Percentiles rank a stretch among this genome's conserved stretches.
Evolutionary conservation across 1,140 invertebrate species (phyloP).

Genomic region (Acromyrmex heyeri): DNA sequence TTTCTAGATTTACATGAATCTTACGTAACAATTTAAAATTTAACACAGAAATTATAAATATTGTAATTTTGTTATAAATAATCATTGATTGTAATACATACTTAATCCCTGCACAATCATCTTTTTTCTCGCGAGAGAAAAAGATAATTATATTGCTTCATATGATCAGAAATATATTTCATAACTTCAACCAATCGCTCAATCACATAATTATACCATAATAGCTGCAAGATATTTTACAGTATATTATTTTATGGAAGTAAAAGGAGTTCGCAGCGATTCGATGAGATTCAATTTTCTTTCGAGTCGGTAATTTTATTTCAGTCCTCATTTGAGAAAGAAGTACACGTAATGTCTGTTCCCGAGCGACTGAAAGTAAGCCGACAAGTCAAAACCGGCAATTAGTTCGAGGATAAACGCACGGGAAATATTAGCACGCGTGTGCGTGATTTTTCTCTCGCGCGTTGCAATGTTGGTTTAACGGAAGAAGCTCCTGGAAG

Average conservation of each 20-base stretch:
- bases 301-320: constrained; percentile 1
- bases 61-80: not conserved
- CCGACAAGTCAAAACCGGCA: constrained; percentile 1
- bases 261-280: constrained; percentile 57
- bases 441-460: constrained; percentile 42
- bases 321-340: not conserved
- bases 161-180: not conserved
- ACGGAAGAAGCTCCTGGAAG: not conserved
- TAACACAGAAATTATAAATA: not conserved
- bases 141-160: not conserved
- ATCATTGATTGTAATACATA: not conserved
- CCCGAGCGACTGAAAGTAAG: constrained; percentile 3
- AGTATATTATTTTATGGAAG: not conserved
- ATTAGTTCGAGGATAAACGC: constrained; percentile 19
- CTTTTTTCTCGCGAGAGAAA: not conserved
- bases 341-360: constrained; percentile 4
- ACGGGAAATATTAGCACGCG: not conserved
- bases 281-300: constrained; percentile 54
- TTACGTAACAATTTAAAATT: not conserved
- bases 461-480: constrained; percentile 25
- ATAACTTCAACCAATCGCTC: not conserved
- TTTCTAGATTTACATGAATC: not conserved
- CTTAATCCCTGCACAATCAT: not conserved
- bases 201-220: not conserved
- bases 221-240: not conserved